Evolutionary conservation across 2,797 vertebrate genomes (phyloP).

Genomic region (Chloroceryle inda): DNA sequence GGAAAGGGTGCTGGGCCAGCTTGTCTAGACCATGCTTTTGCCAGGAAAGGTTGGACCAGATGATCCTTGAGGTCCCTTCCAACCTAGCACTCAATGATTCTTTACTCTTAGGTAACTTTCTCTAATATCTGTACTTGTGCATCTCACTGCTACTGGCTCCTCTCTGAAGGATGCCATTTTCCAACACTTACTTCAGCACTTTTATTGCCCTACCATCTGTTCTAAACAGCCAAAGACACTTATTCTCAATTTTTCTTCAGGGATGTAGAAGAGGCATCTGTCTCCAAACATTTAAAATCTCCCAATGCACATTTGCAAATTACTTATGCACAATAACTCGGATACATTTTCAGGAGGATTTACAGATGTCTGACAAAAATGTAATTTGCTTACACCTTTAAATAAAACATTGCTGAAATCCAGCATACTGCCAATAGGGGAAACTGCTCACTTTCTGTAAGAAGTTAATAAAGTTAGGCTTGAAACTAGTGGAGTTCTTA

Average conservation of each 20-base stretch:
- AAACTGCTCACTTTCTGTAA: neutral
- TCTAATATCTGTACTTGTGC: neutral
- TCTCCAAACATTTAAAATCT: constrained; percentile 30
- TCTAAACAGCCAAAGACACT: neutral
- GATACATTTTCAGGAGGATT: neutral
- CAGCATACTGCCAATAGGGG: neutral
- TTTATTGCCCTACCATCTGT: constrained; percentile 43
- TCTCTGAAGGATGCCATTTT: neutral
- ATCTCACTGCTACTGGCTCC: neutral
- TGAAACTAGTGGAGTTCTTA: neutral
- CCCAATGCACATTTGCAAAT: neutral
- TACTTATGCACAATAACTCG: neutral
- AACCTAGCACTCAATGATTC: neutral
- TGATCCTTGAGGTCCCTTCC: neutral
- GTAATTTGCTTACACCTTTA: neutral
- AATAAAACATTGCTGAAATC: neutral
- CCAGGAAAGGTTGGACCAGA: neutral
- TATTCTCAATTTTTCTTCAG: constrained; percentile 9
- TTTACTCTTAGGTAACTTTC: neutral
- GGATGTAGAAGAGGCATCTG: constrained; percentile 15
- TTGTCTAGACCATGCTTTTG: neutral
- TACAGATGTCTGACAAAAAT: neutral
- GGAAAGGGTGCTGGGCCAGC: neutral
- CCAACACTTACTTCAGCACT: neutral
- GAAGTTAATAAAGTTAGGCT: neutral